Evolutionary conservation across 2,888 invertebrate species (phyloP), one percentile per base, ranked within the genome.

Genomic region (Hydriomena furcata): DNA sequence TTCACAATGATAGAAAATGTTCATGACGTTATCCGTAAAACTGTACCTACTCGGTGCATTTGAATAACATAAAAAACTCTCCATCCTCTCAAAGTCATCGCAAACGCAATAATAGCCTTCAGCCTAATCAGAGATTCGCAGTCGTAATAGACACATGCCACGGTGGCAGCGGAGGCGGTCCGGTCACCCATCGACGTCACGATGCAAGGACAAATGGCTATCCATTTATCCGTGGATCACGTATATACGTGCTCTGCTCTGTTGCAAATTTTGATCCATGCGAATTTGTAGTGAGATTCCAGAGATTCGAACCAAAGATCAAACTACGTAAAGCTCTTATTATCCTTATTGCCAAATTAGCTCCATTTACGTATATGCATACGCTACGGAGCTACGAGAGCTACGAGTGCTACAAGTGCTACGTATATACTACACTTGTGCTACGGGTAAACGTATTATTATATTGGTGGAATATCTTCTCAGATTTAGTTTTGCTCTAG

Each of bases 121-220:
- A 69, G 35, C 11, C 32, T 27, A 32, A 27, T 32, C 27, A 34
- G 20, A 27, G 25, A 23, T 27, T 31, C 13, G 20, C 24, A 32
- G 25, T 44, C 56, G 53, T 49, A 57, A 58, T 57, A 58, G 59
- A 58, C 58, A 55, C 31, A 40, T 51, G 58, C 51, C 55, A 47
- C 41, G 32, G 37, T 38, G 59, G 46, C n/a, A n/a, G n/a, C n/a
- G n/a, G n/a, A n/a, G 57, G 61, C 31, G 31, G 13, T 24, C 17
- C 27, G n/a, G n/a, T n/a, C n/a, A 17, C 11, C 27, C 32, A 34
- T 20, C 25, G 27, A 27, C 4, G 11, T 7, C 5, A 12, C 25
- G 11, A 25, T 27, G 32, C 27, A 12, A 8, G n/a, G 34, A 40
- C 12, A 30, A n/a, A 17, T 17, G 32, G 34, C n/a, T n/a, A n/a